Conservation (phyloP, 2,888 invertebrate genomes). For the Protophormia terraenovae region DNA sequence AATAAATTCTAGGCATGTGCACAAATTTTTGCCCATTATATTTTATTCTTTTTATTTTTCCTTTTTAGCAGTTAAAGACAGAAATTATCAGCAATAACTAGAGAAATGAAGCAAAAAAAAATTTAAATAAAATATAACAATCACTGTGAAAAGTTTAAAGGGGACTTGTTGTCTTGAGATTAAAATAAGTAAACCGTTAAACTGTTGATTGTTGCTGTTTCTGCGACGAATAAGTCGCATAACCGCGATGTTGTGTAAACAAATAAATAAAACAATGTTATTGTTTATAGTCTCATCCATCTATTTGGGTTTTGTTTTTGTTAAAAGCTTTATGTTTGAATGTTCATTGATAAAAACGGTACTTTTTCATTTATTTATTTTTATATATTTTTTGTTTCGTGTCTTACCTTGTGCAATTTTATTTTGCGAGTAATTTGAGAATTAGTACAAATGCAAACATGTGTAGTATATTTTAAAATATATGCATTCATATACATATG, state of each 20-base stretch:
- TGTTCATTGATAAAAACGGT: constrained; percentile 28
- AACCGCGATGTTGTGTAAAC: not conserved
- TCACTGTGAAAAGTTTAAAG: constrained; percentile 29
- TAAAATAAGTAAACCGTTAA: constrained; percentile 49
- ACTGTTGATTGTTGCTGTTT: not conserved
- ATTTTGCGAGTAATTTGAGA: constrained; percentile 48
- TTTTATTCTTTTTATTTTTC: not conserved
- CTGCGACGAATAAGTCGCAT: not conserved
- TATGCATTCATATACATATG: too few relatives aligned
- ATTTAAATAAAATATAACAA: constrained; percentile 17
- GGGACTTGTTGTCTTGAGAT: constrained; percentile 39
- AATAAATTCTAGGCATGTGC: constrained; percentile 55
- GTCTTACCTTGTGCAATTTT: constrained; percentile 43
- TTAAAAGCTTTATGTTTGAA: not conserved
- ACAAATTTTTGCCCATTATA: constrained; percentile 52
- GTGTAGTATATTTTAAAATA: not conserved
- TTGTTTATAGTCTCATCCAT: constrained; percentile 27
- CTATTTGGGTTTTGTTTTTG: constrained; percentile 7
- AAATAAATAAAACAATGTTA: constrained; percentile 22
- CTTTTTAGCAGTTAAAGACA: not conserved
- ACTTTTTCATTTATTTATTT: too few relatives aligned
- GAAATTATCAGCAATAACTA: not conserved
- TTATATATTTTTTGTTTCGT: too few relatives aligned
- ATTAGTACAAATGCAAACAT: constrained; percentile 13
- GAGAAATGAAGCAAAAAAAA: not conserved